Conservation (phyloP, 2,888 invertebrate species). For the Trissoscelio sp. region DNA sequence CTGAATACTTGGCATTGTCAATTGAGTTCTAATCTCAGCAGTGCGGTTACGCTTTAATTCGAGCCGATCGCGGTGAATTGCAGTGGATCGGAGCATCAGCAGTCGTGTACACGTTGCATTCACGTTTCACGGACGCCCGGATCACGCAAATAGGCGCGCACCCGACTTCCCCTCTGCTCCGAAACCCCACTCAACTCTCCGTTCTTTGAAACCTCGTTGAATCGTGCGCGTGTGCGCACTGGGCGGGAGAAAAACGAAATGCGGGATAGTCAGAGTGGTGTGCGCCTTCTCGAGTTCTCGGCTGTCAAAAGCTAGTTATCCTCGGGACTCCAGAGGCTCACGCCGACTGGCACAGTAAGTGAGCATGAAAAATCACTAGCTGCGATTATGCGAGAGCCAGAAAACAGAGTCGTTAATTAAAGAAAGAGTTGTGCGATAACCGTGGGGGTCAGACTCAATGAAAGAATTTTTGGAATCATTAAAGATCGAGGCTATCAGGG, state of each 20-base stretch:
- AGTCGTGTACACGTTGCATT: constrained; percentile 5
- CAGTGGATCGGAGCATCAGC: too few species aligned
- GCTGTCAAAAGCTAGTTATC: constrained; percentile 62
- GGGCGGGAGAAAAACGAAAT: constrained; percentile 49
- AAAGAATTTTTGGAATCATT: too few species aligned
- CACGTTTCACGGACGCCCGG: background rate
- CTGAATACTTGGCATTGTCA: constrained; percentile 43
- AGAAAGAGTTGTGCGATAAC: background rate
- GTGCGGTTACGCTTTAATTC: constrained; percentile 29
- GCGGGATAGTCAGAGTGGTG: constrained; percentile 44
- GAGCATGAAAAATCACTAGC: too few species aligned
- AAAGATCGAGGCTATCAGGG: constrained; percentile 17
- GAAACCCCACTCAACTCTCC: background rate
- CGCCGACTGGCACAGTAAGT: constrained; percentile 15
- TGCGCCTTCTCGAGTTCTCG: constrained; percentile 31
- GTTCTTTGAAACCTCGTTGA: constrained; percentile 18
- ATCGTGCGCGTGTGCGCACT: constrained; percentile 57
- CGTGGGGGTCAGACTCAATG: too few species aligned
- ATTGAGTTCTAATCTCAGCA: constrained; percentile 55
- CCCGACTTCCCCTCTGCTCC: background rate
- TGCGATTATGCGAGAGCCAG: background rate
- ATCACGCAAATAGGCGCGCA: constrained; percentile 4
- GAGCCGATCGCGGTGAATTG: constrained; percentile 24
- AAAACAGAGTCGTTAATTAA: constrained; percentile 6
- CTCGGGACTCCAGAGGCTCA: constrained; percentile 36